Base-by-base conservation (phyloP, 2,888 invertebrate species). In the Sisyra nigra region DNA sequence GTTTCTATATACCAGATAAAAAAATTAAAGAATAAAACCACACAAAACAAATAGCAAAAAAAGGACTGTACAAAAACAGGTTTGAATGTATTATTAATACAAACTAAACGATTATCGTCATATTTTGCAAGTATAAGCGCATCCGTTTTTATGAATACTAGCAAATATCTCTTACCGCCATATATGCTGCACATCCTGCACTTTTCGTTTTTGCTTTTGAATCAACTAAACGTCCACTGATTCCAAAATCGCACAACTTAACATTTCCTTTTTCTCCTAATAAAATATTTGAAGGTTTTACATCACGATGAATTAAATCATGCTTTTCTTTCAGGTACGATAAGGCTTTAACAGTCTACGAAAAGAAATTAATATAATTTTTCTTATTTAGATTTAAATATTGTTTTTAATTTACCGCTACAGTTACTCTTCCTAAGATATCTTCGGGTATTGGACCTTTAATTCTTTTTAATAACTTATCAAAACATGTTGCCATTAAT, bases 241-340 rank as follows among this genome's bases (percentile, higher is more conserved):
- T 98, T 51, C 98, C 98, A 70, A 98, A 98, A 74, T 99, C 98
- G 68, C 98, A 99, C 30, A 98, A 70, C 65, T 99, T 98, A 7
- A 98, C 88, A 55, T 86, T 86, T 14, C 97, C 97, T 57, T 79
- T 80, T 63, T 88, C 85, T 64, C 97, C 96, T 52, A 98, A 72
- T 49, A 98, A 71, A 53, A 99, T 98, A 68, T 98, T 99, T 54
- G 96, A 96, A 39, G 98, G 98, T 63, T 97, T 97, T 42, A 97
- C 92, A 69, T 97, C 96, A 61, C 96, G 77, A 65, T 97, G 97
- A 58, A 97, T 97, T 46, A 96, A 93, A 47, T 89, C 93, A 59
- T 96, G 97, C 49, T 76, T 80, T 63, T 94, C 93, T 67, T 99
- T 98, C 54, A 98, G 74, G 72, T 98, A 98, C 56, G 96, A 82